These are phyloP conservation scores for Lordiphosa andalusiaca DNA, from an alignment of 2,888 invertebrate genomes.

Conservation along the genomic window DNA sequence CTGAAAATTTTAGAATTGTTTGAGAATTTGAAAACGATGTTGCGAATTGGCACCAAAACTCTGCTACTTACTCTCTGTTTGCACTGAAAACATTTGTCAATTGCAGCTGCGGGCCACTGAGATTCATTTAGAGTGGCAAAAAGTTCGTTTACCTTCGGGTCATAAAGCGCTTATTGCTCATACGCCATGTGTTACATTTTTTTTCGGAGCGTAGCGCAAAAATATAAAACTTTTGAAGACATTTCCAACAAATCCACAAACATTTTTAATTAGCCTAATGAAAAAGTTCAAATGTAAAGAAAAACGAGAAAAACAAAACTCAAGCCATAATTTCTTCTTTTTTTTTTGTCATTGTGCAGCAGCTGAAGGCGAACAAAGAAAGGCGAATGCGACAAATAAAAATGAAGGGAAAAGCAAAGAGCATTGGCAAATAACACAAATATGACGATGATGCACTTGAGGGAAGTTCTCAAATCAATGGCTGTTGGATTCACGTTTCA, in stretches of 20 bases:
- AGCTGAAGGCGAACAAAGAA: slow-evolving; percentile 49
- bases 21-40: neutral
- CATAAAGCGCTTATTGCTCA: slow-evolving; percentile 64
- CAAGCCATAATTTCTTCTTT: slow-evolving; percentile 63
- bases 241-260: slow-evolving; percentile 30
- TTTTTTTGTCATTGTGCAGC: slow-evolving; percentile 54
- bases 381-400: slow-evolving; percentile 34
- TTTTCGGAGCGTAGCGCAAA: slow-evolving; percentile 5
- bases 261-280: slow-evolving; percentile 73
- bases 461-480: slow-evolving; percentile 4
- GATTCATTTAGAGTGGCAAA: slow-evolving; percentile 41
- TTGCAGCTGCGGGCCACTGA: neutral
- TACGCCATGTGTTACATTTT: slow-evolving; percentile 64
- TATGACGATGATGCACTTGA: slow-evolving; percentile 45
- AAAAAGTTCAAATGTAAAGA: slow-evolving; percentile 67
- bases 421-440: slow-evolving; percentile 57
- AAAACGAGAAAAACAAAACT: slow-evolving; percentile 44
- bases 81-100: neutral
- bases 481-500: neutral
- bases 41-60: too few relatives aligned
- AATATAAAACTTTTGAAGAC: slow-evolving; percentile 50
- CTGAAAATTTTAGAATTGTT: neutral
- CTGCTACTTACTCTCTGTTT: neutral
- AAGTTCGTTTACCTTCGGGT: slow-evolving; percentile 52
- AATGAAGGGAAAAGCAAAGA: slow-evolving; percentile 25